These are phyloP conservation scores for Leptopilina syphax DNA, from an alignment of 2,888 invertebrate species.

Conservation along the genomic window DNA sequence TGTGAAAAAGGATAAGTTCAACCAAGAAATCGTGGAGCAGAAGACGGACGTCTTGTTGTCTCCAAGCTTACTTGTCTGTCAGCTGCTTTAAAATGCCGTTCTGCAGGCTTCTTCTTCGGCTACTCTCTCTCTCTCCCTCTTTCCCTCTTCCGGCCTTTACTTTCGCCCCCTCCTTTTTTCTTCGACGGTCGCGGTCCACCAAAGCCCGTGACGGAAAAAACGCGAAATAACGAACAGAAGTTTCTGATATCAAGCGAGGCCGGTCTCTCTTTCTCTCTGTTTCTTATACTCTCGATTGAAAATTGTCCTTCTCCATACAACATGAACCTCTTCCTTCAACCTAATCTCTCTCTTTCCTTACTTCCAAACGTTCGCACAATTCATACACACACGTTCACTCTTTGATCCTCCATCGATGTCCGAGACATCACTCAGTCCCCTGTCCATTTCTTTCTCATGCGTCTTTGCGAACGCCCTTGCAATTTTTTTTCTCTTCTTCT, in stretches of 20 bases:
- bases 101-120: slow-evolving; percentile 43
- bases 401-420: slow-evolving; percentile 19
- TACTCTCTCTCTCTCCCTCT: slow-evolving; percentile 46
- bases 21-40: slow-evolving; percentile 49
- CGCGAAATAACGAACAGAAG: slow-evolving; percentile 68
- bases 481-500: slow-evolving; percentile 12
- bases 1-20: slow-evolving; percentile 48
- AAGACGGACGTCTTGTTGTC: slow-evolving; percentile 63
- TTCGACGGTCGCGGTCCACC: slow-evolving; percentile 1
- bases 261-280: slow-evolving; percentile 43
- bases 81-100: slow-evolving; percentile 64
- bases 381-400: slow-evolving; percentile 44
- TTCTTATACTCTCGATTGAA: slow-evolving; percentile 54
- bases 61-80: slow-evolving; percentile 66
- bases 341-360: slow-evolving; percentile 31
- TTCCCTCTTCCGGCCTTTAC: slow-evolving; percentile 50
- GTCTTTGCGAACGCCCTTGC: slow-evolving; percentile 30
- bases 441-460: slow-evolving; percentile 28
- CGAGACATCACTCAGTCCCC: slow-evolving; percentile 42
- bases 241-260: slow-evolving; percentile 37
- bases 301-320: slow-evolving; percentile 51
- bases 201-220: slow-evolving; percentile 58
- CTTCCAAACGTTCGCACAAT: slow-evolving; percentile 17
- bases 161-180: slow-evolving; percentile 41
- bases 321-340: slow-evolving; percentile 41